Evolutionary conservation across 2,888 invertebrate species (phyloP).

Genomic region (Teleogryllus oceanicus): DNA sequence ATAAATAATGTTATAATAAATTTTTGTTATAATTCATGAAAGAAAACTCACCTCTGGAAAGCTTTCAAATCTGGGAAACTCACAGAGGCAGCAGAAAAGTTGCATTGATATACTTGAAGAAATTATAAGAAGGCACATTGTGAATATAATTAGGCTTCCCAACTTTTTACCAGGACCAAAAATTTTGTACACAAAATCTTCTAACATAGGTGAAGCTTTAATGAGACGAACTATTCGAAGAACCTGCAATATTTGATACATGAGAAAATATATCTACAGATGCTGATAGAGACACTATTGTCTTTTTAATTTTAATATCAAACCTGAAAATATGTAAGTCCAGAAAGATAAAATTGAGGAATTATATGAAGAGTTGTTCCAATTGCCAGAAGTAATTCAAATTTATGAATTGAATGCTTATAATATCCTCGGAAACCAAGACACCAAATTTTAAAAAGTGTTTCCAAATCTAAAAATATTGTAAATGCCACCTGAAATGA

Average conservation of each 20-base stretch:
- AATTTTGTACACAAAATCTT: conserved; percentile 95
- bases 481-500: conserved; percentile 81
- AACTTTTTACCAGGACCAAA: conserved; percentile 95
- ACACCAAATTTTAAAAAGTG: conserved; percentile 95
- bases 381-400: conserved; percentile 87
- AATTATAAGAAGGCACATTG: conserved; percentile 97
- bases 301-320: too few relatives aligned
- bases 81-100: conserved; percentile 91
- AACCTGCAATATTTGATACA: conserved; percentile 60
- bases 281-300: neutral
- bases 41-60: conserved; percentile 76
- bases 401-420: conserved; percentile 95
- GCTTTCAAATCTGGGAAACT: conserved; percentile 95
- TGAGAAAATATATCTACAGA: conserved; percentile 23
- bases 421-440: conserved; percentile 93
- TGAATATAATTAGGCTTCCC: conserved; percentile 99
- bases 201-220: conserved; percentile 96
- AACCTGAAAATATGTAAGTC: conserved; percentile 92
- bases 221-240: conserved; percentile 90
- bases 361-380: conserved; percentile 93
- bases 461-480: conserved; percentile 88
- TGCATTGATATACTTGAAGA: conserved; percentile 99
- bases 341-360: conserved; percentile 86
- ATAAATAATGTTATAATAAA: too few relatives aligned
- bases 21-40: too few relatives aligned